Evolutionary conservation across 2,113 vertebrate species (phyloP), one percentile per base, ranked within the genome.

Genomic region (Phrynocephalus versicolor): DNA sequence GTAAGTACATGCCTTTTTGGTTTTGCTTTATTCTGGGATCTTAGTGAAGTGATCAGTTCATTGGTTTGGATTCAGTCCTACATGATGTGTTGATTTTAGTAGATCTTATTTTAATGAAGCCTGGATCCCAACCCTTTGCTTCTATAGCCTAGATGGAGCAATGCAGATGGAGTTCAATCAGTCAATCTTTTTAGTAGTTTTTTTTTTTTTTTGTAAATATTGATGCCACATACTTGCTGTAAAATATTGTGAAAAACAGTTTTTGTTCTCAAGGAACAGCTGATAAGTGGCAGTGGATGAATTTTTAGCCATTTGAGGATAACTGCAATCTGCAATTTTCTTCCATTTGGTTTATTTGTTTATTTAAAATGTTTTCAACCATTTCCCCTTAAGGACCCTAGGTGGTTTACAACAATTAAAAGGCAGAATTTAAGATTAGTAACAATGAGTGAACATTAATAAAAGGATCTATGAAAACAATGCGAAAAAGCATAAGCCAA

Each of bases 1-100:
- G 99, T 99, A 95, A 97, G 97, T 96, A 89, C 19, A 83, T 21
- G n/a, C 80, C 25, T 81, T 81, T 87, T 85, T 33, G 1, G 33
- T 57, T 55, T 14, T 55, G 15, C 27, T 18, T 69, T 77, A 67
- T 13, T 18, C 25, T 57, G 12, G 23, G 25, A 12, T 79, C 55
- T 73, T 60, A 12, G 2, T n/a, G 30, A 23, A 35, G 35, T 35
- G 13, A 30, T 65, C 27, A 45, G 2, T 45, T 65, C 64, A 12
- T 30, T 33, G 39, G 37, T 2, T 14, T 80, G 62, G 39, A 51
- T 65, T 41, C 62, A 64, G 35, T 2, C 9, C 16, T 35, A n/a
- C n/a, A n/a, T n/a, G n/a, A n/a, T n/a, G n/a, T n/a, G 25, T 5
- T 27, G 71, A 73, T 41, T 73, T 37, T 73, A 23, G 25, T 1